Evolutionary conservation across 2,797 vertebrate species (phyloP), one percentile per base, ranked within the genome.

Genomic region (Xerus rutilus): DNA sequence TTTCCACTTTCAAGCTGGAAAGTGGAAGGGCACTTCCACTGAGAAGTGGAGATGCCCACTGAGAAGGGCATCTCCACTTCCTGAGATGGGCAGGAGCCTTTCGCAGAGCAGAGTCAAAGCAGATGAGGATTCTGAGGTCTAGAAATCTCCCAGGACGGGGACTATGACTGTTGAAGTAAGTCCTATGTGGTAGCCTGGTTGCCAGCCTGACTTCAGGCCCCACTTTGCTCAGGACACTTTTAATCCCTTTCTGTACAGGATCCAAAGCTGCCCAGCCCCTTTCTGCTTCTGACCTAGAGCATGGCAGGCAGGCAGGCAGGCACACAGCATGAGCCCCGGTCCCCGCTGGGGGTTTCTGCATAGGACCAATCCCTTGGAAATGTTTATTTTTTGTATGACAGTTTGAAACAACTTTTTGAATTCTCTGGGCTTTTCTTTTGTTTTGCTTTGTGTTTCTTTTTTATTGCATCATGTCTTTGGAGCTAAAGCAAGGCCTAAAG

Each of bases 231-330:
- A 5, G 8, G 77, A 39, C 25, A 0, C 15, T 3, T 8, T 20
- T 1, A 5, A 39, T 49, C 23, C 43, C 7, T 67, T 4, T 43
- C 14, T 57, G 69, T 87, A 43, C 25, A 7, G 43, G 12, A 67
- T 20, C 79, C 11, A 2, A 54, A 64, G 11, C 21, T 13, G 14
- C 20, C 45, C 10, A 0, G 25, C 35, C 15, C 1, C 32, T 47
- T 0, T 17, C 67, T 54, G 74, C 74, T 52, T 65, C 69, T 20
- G 79, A 52, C 52, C 82, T 43, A 13, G 35, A 67, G 39, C 35
- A 9, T 2, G 0, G 39, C 14, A 0, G 7, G 52, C 45, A 85
- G 32, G 5, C 10, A 13, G 0, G 39, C 14, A 0, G 7, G 52
- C 45, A 85, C 35, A 7, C 10, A 13, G 3, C 62, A 20, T 35